Evolutionary conservation across 2,113 vertebrate genomes (phyloP), one percentile per base, ranked within the genome.

Genomic region (Cyphomyrus plagiostoma): DNA sequence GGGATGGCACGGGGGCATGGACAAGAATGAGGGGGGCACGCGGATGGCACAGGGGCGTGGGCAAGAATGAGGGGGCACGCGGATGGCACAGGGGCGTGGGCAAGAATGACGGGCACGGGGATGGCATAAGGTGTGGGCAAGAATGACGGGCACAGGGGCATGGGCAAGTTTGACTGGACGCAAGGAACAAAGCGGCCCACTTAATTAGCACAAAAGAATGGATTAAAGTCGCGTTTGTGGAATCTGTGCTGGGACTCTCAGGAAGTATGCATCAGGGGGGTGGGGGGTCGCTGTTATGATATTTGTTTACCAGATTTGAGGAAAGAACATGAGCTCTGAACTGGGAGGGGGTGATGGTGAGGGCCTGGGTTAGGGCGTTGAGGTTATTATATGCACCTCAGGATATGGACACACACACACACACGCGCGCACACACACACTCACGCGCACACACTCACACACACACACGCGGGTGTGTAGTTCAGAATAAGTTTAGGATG

Each of bases 151-250:
- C n/a, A n/a, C n/a, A n/a, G n/a, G n/a, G n/a, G n/a, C n/a, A n/a
- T n/a, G n/a, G n/a, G n/a, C n/a, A 35, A 35, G 21, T 35, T 35
- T 35, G 26, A 26, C 9, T 13, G 21, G 56, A 19, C 3, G 2
- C 3, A 4, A 15, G 13, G 13, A 19, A 21, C 19, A 19, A 49
- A 46, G 45, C 93, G 95, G 96, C 94, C 95, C 96, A 96, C 96
- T 97, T 96, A 97, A 97, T 96, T 97, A 97, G 96, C 96, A 96
- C 96, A 96, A 97, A 97, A 96, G 96, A 96, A 95, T 96, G 96
- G 96, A 97, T 97, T 97, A 97, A 96, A 95, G 93, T 93, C 93
- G 94, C 95, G 94, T 94, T 92, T 90, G 92, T 95, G 95, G 49
- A 96, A 96, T 96, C 94, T 95, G 95, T 94, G 94, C 96, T 95